A percentile compares a stretch with the other conserved stretches of the same genome.
Conservation (phyloP, 1,140 invertebrate genomes). For the Lysiphlebus fabarum region DNA sequence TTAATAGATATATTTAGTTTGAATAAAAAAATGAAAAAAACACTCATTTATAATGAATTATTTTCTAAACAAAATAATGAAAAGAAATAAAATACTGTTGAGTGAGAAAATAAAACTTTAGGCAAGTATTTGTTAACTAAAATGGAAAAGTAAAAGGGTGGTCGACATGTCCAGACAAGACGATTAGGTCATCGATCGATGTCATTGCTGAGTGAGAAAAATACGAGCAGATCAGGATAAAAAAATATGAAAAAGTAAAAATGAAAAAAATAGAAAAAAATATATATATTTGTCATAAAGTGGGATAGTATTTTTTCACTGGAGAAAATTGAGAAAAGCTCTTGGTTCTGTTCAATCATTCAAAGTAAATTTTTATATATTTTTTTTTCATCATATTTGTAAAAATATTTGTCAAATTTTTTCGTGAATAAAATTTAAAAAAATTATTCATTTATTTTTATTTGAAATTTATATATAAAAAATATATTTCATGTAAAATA, state of each 20-base stretch:
- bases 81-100: no score
- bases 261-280: not conserved
- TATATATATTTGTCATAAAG: not conserved
- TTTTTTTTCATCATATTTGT: not conserved
- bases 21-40: no score
- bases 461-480: no score
- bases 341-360: no score
- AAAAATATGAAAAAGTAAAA: not conserved
- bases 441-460: no score
- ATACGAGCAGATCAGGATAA: not conserved
- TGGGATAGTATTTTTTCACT: not conserved
- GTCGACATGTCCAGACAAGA: constrained; percentile 5
- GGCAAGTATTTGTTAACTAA: not conserved
- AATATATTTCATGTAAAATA: no score
- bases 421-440: no score
- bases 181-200: constrained; percentile 23
- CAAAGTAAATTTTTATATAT: no score
- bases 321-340: constrained; percentile 16
- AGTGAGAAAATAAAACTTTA: no score
- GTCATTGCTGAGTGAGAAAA: constrained; percentile 11
- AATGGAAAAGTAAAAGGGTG: not conserved
- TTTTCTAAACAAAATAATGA: no score
- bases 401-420: not conserved
- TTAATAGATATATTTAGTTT: no score
- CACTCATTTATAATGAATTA: no score